Conservation (phyloP, 2,888 invertebrate genomes). For the Phortica magna region DNA sequence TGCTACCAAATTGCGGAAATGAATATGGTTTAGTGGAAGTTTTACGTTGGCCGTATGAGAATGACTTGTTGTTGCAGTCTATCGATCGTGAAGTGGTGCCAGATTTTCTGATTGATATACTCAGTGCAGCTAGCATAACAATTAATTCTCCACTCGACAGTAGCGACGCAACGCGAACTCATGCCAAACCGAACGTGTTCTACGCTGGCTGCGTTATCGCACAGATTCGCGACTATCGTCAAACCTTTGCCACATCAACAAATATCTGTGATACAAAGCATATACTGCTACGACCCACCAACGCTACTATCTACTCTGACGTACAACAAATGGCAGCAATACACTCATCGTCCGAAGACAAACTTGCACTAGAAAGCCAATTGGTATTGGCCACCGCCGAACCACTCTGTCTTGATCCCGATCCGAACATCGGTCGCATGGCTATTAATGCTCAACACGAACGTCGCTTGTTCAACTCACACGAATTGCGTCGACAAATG, state of each 20-base stretch:
- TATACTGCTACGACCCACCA: constrained; percentile 91
- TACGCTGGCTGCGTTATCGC: constrained; percentile 95
- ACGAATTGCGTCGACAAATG: constrained; percentile 86
- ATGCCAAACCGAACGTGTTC: constrained; percentile 85
- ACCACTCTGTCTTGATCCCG: constrained; percentile 92
- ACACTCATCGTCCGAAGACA: constrained; percentile 69
- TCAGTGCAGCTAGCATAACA: constrained; percentile 85
- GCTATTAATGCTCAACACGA: constrained; percentile 88
- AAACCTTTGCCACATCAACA: constrained; percentile 86
- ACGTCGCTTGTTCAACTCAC: constrained; percentile 86
- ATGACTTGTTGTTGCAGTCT: constrained; percentile 91
- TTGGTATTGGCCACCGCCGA: constrained; percentile 91
- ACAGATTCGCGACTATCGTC: constrained; percentile 93
- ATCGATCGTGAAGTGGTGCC: constrained; percentile 95
- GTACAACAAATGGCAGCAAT: constrained; percentile 76
- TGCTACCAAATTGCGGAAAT: constrained; percentile 40
- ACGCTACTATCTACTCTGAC: constrained; percentile 84
- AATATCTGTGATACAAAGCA: constrained; percentile 89
- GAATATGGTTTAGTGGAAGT: constrained; percentile 87
- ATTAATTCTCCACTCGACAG: constrained; percentile 64
- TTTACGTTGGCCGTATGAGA: constrained; percentile 91
- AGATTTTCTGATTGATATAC: constrained; percentile 88
- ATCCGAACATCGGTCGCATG: constrained; percentile 87
- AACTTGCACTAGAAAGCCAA: constrained; percentile 84
- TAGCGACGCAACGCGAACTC: constrained; percentile 67